Conservation (phyloP, 2,888 invertebrate genomes). For the Lasioglossum marginatum region DNA sequence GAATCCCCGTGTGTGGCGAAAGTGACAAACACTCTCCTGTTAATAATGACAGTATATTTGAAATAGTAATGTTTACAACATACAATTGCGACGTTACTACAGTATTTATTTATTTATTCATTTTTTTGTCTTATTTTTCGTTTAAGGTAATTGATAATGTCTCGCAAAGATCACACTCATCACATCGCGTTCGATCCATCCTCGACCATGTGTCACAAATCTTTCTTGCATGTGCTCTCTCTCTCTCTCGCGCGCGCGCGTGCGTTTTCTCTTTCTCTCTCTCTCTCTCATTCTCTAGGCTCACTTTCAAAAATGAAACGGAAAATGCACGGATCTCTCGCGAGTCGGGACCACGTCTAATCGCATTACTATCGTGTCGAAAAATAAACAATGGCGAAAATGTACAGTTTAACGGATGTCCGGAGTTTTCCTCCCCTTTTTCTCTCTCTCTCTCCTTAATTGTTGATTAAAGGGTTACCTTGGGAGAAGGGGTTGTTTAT, state of each 20-base stretch:
- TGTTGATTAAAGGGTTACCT: not conserved
- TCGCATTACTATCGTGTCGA: constrained; percentile 67
- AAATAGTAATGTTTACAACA: constrained; percentile 80
- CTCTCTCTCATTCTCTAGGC: constrained; percentile 34
- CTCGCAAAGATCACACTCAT: constrained; percentile 64
- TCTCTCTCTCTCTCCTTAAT: not conserved
- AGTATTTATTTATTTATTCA: constrained; percentile 41
- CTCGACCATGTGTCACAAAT: constrained; percentile 36
- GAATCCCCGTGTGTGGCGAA: not conserved
- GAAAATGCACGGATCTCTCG: constrained; percentile 38
- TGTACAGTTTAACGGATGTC: constrained; percentile 62
- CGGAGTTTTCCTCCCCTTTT: not conserved
- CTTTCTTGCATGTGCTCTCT: constrained; percentile 20
- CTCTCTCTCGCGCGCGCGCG: constrained; percentile 24
- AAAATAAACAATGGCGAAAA: constrained; percentile 65
- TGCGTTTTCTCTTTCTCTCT: constrained; percentile 7
- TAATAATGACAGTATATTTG: constrained; percentile 78
- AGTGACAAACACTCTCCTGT: constrained; percentile 62
- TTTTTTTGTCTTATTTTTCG: constrained; percentile 46
- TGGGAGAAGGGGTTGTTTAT: constrained; percentile 11
- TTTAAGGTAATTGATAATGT: constrained; percentile 74
- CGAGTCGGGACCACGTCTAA: constrained; percentile 65
- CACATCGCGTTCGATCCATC: constrained; percentile 32
- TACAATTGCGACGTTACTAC: constrained; percentile 78
- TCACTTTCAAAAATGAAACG: constrained; percentile 3